Evolutionary conservation across 2,113 vertebrate genomes (phyloP).

Genomic region (Cyprinodon variegatus): DNA sequence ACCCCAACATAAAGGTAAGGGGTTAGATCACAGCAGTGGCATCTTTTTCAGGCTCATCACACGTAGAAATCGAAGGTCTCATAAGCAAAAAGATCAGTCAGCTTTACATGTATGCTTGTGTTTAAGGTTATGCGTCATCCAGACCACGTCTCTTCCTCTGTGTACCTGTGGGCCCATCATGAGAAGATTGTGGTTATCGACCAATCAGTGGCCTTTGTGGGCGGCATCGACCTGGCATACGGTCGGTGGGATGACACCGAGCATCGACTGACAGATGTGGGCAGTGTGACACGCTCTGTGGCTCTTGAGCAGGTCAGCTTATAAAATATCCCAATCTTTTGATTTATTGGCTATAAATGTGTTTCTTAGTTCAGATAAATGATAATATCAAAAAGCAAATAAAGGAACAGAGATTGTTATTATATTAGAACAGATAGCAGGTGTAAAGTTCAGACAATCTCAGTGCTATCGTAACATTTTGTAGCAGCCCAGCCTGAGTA

Average conservation of each 20-base stretch:
- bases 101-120: neutral
- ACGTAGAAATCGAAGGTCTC: neutral
- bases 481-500: too few species aligned
- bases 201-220: conserved; percentile 91
- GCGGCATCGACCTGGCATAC: conserved; percentile 92
- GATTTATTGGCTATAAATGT: conserved; percentile 16
- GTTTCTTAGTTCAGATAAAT: neutral
- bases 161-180: conserved; percentile 95
- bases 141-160: conserved; percentile 92
- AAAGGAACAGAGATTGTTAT: neutral
- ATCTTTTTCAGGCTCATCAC: neutral
- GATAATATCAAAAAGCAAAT: neutral
- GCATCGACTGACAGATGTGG: conserved; percentile 91
- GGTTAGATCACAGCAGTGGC: neutral
- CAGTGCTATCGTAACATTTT: too few species aligned
- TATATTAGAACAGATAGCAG: neutral
- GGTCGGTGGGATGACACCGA: conserved; percentile 94
- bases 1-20: conserved; percentile 92
- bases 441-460: neutral
- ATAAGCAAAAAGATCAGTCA: neutral
- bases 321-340: neutral
- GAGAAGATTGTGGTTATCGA: conserved; percentile 91
- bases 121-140: conserved; percentile 95
- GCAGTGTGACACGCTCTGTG: conserved; percentile 87
- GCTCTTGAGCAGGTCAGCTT: conserved; percentile 72